Conservation (phyloP, 2,888 invertebrate species). For the Mantis religiosa region DNA sequence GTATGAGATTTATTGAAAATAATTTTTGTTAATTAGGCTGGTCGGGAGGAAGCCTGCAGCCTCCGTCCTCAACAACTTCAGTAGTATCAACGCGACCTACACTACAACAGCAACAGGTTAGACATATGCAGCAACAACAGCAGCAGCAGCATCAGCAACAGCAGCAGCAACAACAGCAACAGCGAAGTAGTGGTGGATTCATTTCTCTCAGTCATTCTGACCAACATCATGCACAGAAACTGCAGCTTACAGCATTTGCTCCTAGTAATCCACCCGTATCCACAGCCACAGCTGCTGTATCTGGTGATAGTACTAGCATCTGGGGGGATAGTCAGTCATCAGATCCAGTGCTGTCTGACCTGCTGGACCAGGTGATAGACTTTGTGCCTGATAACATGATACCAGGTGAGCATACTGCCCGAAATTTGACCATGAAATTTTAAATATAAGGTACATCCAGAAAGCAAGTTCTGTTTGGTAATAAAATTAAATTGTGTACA, state of each 20-base stretch:
- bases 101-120: slow-evolving; percentile 17
- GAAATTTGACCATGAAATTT: too few species aligned
- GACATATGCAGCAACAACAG: slow-evolving; percentile 31
- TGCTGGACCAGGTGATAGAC: slow-evolving; percentile 82
- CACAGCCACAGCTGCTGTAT: neutral
- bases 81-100: neutral
- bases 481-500: too few species aligned
- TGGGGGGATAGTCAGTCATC: slow-evolving; percentile 52
- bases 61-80: slow-evolving; percentile 19
- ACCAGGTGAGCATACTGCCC: neutral
- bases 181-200: slow-evolving; percentile 24
- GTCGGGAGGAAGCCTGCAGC: slow-evolving; percentile 34
- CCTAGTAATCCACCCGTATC: neutral
- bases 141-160: slow-evolving; percentile 33
- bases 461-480: too few species aligned
- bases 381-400: slow-evolving; percentile 61
- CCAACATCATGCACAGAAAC: slow-evolving; percentile 32
- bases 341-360: slow-evolving; percentile 74
- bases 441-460: too few species aligned
- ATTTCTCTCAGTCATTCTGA: slow-evolving; percentile 31
- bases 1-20: too few species aligned
- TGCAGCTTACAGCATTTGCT: slow-evolving; percentile 15
- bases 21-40: slow-evolving; percentile 19
- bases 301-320: slow-evolving; percentile 35
- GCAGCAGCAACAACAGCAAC: slow-evolving; percentile 25